These are phyloP conservation scores for Drosophila gunungcola DNA, from an alignment of 1,140 invertebrate genomes.

Conservation along the genomic window DNA sequence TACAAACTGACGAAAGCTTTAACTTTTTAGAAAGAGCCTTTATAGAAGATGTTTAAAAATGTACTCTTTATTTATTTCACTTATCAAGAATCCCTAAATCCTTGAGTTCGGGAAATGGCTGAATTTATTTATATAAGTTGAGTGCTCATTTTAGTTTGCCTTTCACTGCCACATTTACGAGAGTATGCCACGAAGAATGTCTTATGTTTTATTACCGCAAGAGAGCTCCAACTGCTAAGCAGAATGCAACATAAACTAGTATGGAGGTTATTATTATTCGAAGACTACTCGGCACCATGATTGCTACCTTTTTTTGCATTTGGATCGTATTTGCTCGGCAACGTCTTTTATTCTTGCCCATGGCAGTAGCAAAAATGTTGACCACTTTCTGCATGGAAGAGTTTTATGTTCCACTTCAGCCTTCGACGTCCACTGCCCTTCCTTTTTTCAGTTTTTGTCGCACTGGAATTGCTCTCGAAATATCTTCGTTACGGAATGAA, in stretches of 20 bases:
- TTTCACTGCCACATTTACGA: slow-evolving; percentile 55
- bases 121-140: slow-evolving; percentile 37
- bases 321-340: slow-evolving; percentile 40
- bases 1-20: neutral
- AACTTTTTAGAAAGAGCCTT: neutral
- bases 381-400: slow-evolving; percentile 80
- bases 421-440: neutral
- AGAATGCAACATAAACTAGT: slow-evolving; percentile 43
- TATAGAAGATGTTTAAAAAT: slow-evolving; percentile 1
- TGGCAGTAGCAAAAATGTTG: slow-evolving; percentile 80
- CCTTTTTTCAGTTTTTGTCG: slow-evolving; percentile 57
- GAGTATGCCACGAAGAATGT: slow-evolving; percentile 54
- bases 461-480: slow-evolving; percentile 70
- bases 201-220: slow-evolving; percentile 71
- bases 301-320: slow-evolving; percentile 66
- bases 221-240: slow-evolving; percentile 31
- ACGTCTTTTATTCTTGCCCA: slow-evolving; percentile 78
- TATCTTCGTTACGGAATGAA: slow-evolving; percentile 66
- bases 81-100: neutral
- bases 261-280: slow-evolving; percentile 73
- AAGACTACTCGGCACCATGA: slow-evolving; percentile 65
- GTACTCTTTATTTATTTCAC: neutral
- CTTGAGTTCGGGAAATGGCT: neutral
- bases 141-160: slow-evolving; percentile 53
- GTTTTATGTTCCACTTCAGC: slow-evolving; percentile 58